Evolutionary conservation across 2,113 vertebrate species (phyloP).

Genomic region (Chamaea fasciata): DNA sequence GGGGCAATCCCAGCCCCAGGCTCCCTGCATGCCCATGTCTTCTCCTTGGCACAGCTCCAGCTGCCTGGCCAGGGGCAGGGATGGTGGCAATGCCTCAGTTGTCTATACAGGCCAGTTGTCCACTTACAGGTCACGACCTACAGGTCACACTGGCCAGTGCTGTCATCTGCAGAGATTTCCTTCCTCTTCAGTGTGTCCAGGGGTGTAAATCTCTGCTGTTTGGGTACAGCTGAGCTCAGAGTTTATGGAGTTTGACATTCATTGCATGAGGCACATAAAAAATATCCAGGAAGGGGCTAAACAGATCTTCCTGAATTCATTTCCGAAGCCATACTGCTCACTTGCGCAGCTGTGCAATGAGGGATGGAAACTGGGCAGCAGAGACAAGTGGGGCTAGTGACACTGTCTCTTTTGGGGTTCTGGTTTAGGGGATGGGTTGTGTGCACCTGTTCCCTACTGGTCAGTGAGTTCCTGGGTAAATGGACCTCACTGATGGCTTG

Average conservation of each 20-base stretch:
- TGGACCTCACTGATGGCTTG: not conserved
- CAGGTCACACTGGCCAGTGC: not conserved
- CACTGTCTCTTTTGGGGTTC: not conserved
- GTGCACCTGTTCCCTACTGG: not conserved
- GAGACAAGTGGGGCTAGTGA: not conserved
- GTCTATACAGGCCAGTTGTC: not conserved
- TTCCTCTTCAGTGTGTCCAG: not conserved
- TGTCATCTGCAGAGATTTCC: not conserved
- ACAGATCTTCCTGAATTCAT: not conserved
- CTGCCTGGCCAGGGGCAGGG: not conserved
- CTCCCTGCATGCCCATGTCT: not conserved
- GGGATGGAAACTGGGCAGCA: not conserved
- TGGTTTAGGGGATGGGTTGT: not conserved
- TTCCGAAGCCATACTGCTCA: not conserved
- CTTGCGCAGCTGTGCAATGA: not conserved
- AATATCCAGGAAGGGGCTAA: not conserved
- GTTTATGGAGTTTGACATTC: not conserved
- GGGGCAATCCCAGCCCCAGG: not conserved
- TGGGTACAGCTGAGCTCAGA: not conserved
- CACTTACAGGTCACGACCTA: fast-evolving
- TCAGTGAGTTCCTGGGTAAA: not conserved
- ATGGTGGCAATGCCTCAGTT: not conserved
- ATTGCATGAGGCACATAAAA: not conserved
- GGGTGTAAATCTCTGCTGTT: not conserved
- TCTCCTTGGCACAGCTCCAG: not conserved